These are phyloP conservation scores for Ambastaia sidthimunki DNA, from an alignment of 2,797 vertebrate species.

Conservation along the genomic window DNA sequence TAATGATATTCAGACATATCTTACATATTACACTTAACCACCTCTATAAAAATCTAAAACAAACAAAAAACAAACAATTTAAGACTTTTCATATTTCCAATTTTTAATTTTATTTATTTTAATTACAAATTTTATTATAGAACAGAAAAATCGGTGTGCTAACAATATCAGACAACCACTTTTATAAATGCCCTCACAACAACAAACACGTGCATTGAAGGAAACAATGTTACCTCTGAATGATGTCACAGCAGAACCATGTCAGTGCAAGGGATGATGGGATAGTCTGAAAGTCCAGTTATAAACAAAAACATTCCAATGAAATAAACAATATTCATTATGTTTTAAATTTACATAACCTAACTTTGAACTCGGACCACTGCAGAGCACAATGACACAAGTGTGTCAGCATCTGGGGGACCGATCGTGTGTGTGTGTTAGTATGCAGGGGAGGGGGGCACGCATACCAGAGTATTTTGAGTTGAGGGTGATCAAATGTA, in stretches of 20 bases:
- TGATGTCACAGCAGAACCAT: slow-evolving; percentile 41
- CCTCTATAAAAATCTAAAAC: too few relatives aligned
- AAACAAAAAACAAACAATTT: too few relatives aligned
- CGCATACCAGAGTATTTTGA: slow-evolving; percentile 77
- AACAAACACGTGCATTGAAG: slow-evolving; percentile 15
- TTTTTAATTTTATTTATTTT: too few relatives aligned
- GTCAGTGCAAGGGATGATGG: slow-evolving; percentile 35
- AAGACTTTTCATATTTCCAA: too few relatives aligned
- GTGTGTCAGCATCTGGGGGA: slow-evolving; percentile 43
- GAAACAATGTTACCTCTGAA: slow-evolving; percentile 73
- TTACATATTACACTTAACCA: too few relatives aligned
- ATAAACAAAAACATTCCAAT: slow-evolving; percentile 20
- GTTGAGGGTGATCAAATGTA: slow-evolving; percentile 75
- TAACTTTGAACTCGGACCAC: slow-evolving; percentile 38
- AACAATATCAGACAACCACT: not conserved
- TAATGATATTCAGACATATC: too few relatives aligned
- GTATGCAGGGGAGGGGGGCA: slow-evolving; percentile 45
- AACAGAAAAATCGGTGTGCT: not conserved
- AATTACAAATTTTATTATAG: not conserved
- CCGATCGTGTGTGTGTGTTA: slow-evolving; percentile 34
- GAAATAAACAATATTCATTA: slow-evolving; percentile 37
- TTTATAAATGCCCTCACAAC: slow-evolving; percentile 12
- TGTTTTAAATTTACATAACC: slow-evolving; percentile 43
- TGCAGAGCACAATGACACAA: slow-evolving; percentile 55
- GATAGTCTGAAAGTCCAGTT: slow-evolving; percentile 42